These are phyloP conservation scores for Cichladusa arquata DNA, from an alignment of 2,113 vertebrate species.

Conservation along the genomic window DNA sequence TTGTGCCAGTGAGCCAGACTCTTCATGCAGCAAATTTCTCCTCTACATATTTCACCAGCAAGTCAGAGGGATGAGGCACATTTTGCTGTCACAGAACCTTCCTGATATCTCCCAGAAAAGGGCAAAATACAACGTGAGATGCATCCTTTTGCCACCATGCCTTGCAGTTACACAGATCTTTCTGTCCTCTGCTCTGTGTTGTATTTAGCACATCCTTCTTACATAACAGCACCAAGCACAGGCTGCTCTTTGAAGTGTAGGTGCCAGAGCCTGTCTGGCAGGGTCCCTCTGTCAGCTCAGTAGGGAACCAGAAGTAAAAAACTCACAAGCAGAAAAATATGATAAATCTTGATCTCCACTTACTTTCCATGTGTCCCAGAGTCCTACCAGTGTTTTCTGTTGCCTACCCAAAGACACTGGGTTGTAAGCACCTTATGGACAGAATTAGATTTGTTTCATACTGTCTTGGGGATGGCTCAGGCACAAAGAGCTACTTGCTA, in stretches of 20 bases:
- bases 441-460: background rate
- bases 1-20: background rate
- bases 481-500: background rate
- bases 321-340: background rate
- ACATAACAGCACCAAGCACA: background rate
- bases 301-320: background rate
- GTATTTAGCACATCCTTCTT: background rate
- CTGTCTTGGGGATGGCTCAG: background rate
- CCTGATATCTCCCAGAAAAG: background rate
- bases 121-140: background rate
- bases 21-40: background rate
- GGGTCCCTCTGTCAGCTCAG: background rate
- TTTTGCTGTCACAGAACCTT: background rate
- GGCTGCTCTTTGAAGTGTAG: background rate
- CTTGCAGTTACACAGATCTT: background rate
- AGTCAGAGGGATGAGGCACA: background rate
- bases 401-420: background rate
- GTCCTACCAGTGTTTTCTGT: background rate
- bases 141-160: background rate
- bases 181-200: background rate
- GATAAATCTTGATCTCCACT: background rate
- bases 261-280: background rate
- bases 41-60: background rate
- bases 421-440: background rate
- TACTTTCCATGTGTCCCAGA: background rate